A percentile compares a stretch with the other conserved stretches of the same genome.
These are phyloP conservation scores for Lasioglossum morio DNA, from an alignment of 2,888 invertebrate species.

Conservation along the genomic window DNA sequence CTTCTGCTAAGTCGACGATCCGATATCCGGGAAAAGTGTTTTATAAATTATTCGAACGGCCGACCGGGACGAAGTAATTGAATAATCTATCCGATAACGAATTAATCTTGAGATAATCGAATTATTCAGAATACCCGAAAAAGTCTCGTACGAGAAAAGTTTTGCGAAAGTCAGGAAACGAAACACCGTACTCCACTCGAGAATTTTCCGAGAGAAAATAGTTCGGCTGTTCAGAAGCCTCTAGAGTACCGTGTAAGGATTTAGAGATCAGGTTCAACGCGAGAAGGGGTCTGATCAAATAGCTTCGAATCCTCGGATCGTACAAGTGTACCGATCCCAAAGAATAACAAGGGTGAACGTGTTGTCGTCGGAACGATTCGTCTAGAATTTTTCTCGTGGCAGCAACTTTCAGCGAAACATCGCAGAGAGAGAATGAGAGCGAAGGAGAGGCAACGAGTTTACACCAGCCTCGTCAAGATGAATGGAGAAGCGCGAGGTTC, in stretches of 20 bases:
- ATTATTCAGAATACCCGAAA: not conserved
- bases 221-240: not conserved
- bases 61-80: not conserved
- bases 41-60: not conserved
- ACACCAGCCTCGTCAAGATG: slow-evolving; percentile 44
- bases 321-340: slow-evolving; percentile 23
- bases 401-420: slow-evolving; percentile 33
- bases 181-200: not conserved
- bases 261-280: not conserved
- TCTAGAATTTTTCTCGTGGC: not conserved
- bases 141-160: not conserved
- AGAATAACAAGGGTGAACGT: slow-evolving; percentile 28
- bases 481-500: slow-evolving; percentile 36
- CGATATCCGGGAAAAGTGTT: not conserved
- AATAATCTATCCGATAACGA: not conserved
- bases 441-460: not conserved
- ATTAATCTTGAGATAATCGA: not conserved
- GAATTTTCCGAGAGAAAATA: not conserved
- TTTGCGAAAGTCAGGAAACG: not conserved
- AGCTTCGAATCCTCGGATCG: not conserved
- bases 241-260: not conserved
- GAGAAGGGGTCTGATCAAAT: not conserved
- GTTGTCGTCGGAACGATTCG: not conserved
- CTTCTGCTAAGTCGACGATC: not conserved
- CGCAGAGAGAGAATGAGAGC: not conserved